A percentile compares a stretch with the other conserved stretches of the same genome.
These are phyloP conservation scores for Rhagoletis pomonella DNA, from an alignment of 1,140 invertebrate genomes.

Conservation along the genomic window DNA sequence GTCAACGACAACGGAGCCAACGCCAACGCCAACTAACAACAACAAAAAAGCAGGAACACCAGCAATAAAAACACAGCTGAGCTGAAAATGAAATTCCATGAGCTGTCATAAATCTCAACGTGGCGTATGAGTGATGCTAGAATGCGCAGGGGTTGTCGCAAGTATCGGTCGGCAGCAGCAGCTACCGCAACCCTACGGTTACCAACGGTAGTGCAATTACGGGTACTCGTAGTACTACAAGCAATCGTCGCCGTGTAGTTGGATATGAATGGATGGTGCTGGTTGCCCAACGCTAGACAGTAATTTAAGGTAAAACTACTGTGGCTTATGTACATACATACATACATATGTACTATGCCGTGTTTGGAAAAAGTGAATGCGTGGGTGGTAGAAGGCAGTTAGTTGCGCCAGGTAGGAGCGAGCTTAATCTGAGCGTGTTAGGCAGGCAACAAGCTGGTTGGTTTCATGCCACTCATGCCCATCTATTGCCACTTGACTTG, in stretches of 20 bases:
- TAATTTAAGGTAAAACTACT: neutral
- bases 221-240: neutral
- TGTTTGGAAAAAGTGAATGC: neutral
- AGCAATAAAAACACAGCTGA: neutral
- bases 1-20: neutral
- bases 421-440: neutral
- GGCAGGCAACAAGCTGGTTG: neutral
- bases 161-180: neutral
- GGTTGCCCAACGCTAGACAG: neutral
- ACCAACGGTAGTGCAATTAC: neutral
- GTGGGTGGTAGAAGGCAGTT: neutral
- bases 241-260: neutral
- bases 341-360: neutral
- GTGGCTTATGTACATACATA: no score
- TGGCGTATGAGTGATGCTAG: slow-evolving; percentile 28
- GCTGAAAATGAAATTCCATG: slow-evolving; percentile 24
- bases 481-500: slow-evolving; percentile 50
- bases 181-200: neutral
- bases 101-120: slow-evolving; percentile 27
- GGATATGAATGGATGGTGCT: neutral
- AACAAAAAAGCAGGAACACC: neutral
- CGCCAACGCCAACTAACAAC: neutral
- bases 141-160: neutral
- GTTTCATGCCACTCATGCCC: slow-evolving; percentile 21
- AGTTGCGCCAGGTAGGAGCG: neutral